Conservation (phyloP, 2,888 invertebrate genomes). For the Sinhomidia bicolor region DNA sequence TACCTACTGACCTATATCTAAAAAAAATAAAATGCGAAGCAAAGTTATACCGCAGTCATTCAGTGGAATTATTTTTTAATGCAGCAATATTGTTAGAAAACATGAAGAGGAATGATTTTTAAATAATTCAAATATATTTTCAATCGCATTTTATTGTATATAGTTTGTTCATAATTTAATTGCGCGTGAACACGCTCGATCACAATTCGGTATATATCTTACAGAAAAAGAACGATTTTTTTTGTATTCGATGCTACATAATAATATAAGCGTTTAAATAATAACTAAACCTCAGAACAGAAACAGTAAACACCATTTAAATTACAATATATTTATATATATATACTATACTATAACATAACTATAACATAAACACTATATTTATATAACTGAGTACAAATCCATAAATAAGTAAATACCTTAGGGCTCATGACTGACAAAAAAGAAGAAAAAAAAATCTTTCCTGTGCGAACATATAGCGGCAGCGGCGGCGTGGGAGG, state of each 20-base stretch:
- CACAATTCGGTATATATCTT: slow-evolving; percentile 66
- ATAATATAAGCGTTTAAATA: neutral
- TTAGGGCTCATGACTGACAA: slow-evolving; percentile 64
- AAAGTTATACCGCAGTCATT: too few relatives aligned
- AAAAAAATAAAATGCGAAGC: too few relatives aligned
- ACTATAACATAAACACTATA: neutral
- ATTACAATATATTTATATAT: neutral
- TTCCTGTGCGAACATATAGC: slow-evolving; percentile 4
- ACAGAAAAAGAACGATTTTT: slow-evolving; percentile 17
- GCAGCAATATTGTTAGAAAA: neutral
- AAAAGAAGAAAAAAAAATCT: neutral
- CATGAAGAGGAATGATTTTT: neutral
- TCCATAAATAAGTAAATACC: slow-evolving; percentile 18
- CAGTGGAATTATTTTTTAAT: too few relatives aligned
- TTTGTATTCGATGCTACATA: neutral
- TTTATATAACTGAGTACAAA: too few relatives aligned
- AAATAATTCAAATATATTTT: neutral
- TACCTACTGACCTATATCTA: too few relatives aligned
- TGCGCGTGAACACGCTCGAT: slow-evolving; percentile 68
- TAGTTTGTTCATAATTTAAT: slow-evolving; percentile 42
- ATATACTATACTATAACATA: neutral
- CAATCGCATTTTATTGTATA: neutral
- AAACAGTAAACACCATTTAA: too few relatives aligned
- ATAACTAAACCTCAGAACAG: too few relatives aligned
- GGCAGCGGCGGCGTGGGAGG: neutral